These are phyloP conservation scores for Salticus scenicus DNA, from an alignment of 2,888 invertebrate genomes.

Conservation along the genomic window DNA sequence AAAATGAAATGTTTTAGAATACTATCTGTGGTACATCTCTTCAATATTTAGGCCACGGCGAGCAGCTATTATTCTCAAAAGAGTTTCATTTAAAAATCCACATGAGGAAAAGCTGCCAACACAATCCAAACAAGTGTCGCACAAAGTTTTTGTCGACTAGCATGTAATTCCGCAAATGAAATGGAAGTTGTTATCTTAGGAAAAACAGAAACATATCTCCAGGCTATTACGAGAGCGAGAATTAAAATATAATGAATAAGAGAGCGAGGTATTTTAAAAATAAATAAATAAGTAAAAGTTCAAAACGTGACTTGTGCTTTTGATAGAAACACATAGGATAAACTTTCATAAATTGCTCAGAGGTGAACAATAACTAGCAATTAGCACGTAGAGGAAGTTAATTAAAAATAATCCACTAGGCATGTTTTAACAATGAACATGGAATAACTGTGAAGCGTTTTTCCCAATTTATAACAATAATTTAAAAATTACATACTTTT, in stretches of 20 bases:
- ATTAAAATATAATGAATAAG: background rate
- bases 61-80: background rate
- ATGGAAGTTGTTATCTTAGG: background rate
- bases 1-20: background rate
- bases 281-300: too few species aligned
- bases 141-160: background rate
- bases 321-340: too few species aligned
- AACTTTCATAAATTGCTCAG: too few species aligned
- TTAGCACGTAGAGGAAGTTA: too few species aligned
- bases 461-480: too few species aligned
- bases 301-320: too few species aligned
- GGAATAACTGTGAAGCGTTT: too few species aligned
- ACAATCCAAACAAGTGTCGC: background rate
- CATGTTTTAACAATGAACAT: too few species aligned
- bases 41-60: background rate
- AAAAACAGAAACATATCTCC: background rate
- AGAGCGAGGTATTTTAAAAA: too few species aligned
- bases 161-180: background rate
- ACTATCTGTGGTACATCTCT: background rate
- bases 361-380: too few species aligned
- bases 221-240: background rate
- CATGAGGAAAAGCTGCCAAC: background rate
- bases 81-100: background rate
- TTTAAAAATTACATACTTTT: too few species aligned
- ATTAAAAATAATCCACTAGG: too few species aligned